Percentiles rank a stretch among this genome's conserved stretches.
These are phyloP conservation scores for Anthophora plumipes DNA, from an alignment of 2,888 invertebrate species.

Conservation along the genomic window DNA sequence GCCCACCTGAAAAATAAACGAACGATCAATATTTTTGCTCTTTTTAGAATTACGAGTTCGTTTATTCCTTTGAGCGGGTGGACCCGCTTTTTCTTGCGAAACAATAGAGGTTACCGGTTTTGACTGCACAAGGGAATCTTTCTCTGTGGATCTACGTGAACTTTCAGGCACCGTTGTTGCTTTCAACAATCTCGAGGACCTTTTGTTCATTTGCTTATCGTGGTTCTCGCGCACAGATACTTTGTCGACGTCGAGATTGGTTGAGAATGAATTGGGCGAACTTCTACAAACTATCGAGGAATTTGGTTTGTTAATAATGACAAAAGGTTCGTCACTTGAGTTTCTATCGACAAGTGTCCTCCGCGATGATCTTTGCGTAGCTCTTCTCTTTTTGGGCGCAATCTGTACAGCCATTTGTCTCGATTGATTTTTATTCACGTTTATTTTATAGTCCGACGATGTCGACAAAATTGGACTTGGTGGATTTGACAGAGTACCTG, in stretches of 20 bases:
- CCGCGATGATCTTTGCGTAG: neutral
- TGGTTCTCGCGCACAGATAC: neutral
- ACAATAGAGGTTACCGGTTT: neutral
- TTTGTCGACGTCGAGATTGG: neutral
- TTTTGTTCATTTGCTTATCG: neutral
- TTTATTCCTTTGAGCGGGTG: constrained; percentile 26
- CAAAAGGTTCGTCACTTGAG: neutral
- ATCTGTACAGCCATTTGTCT: neutral
- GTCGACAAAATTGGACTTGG: constrained; percentile 54
- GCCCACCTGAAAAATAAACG: constrained; percentile 56
- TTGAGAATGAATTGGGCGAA: neutral
- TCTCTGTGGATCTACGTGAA: neutral
- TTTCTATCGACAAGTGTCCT: neutral
- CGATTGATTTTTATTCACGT: neutral
- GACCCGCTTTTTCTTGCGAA: neutral
- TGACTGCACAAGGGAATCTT: neutral
- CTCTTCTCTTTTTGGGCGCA: neutral
- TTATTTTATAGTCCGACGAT: neutral
- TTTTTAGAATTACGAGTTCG: constrained; percentile 42
- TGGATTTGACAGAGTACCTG: constrained; percentile 72
- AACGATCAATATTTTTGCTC: constrained; percentile 36
- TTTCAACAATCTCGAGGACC: neutral
- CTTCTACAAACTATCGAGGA: neutral
- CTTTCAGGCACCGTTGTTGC: neutral
- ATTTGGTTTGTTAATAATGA: neutral